Conservation (phyloP, 2,113 vertebrate species). For the Lanius collurio region DNA sequence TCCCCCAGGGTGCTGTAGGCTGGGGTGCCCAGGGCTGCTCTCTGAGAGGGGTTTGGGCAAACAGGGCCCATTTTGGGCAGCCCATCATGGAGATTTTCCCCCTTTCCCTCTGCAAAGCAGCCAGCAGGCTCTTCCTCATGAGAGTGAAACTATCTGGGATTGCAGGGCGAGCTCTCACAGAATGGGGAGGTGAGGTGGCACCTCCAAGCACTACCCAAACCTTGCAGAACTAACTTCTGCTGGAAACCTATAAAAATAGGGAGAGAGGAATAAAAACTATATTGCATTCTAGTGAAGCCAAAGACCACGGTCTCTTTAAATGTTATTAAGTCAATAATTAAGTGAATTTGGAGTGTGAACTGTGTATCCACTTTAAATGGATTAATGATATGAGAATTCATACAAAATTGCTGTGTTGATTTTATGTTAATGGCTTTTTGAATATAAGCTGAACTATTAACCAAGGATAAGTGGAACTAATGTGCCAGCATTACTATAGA, state of each 20-base stretch:
- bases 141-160: neutral
- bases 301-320: constrained; percentile 24
- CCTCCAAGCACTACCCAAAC: neutral
- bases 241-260: neutral
- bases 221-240: neutral
- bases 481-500: constrained; percentile 36
- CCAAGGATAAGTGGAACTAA: constrained; percentile 64
- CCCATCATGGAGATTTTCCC: neutral
- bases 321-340: constrained; percentile 67
- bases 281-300: neutral
- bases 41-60: neutral
- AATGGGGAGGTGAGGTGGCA: neutral
- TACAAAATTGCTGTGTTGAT: constrained; percentile 69
- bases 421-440: constrained; percentile 73
- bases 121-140: neutral
- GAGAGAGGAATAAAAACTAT: neutral
- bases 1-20: neutral
- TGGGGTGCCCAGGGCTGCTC: neutral
- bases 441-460: constrained; percentile 71
- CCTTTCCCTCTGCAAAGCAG: neutral
- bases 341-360: constrained; percentile 57
- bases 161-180: neutral
- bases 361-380: constrained; percentile 64
- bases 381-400: constrained; percentile 69
- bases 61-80: neutral